A percentile compares a stretch with the other conserved stretches of the same genome.
These are phyloP conservation scores for Phlogophora meticulosa DNA, from an alignment of 2,888 invertebrate species.

Conservation along the genomic window DNA sequence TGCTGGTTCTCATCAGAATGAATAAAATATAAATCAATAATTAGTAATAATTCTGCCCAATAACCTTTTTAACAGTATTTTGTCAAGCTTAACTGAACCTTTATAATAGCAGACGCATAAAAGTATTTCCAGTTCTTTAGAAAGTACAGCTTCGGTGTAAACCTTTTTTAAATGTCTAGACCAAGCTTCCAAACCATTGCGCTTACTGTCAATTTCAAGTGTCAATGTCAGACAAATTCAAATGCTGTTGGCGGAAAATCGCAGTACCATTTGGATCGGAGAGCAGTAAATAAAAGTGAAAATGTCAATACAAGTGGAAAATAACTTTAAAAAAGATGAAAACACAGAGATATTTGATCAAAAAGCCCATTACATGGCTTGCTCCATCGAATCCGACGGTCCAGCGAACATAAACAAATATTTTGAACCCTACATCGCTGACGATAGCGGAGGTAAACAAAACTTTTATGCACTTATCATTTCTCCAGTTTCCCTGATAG, in stretches of 20 bases:
- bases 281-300: neutral
- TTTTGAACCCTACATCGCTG: constrained; percentile 92
- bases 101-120: neutral
- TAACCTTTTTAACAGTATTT: no score
- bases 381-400: constrained; percentile 93
- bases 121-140: accelerated
- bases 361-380: constrained; percentile 93
- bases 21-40: neutral
- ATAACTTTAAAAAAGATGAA: constrained; percentile 89
- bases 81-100: no score
- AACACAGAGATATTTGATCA: constrained; percentile 79
- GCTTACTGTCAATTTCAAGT: neutral
- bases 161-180: neutral
- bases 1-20: neutral
- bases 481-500: accelerated
- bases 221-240: constrained; percentile 10
- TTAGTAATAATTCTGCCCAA: no score
- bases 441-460: constrained; percentile 86
- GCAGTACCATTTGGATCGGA: accelerated
- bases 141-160: neutral
- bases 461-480: neutral
- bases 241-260: constrained; percentile 25
- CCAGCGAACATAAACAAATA: constrained; percentile 93
- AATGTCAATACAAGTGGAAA: constrained; percentile 92
- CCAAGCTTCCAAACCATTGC: neutral